Evolutionary conservation across 2,797 vertebrate species (phyloP), one percentile per base, ranked within the genome.

Genomic region (Trichosurus vulpecula): DNA sequence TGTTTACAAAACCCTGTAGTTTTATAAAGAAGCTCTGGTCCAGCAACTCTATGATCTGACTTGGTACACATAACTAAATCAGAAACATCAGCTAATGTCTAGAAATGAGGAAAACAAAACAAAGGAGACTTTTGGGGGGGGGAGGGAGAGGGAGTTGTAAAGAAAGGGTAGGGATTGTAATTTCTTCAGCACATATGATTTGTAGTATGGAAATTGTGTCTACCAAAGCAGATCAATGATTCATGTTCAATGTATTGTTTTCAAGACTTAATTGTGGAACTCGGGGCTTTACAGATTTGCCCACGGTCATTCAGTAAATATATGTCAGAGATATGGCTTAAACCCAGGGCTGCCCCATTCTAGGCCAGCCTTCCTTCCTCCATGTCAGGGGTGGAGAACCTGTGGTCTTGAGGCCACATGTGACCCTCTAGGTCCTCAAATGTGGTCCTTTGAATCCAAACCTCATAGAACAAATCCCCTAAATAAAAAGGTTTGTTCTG

Each of bases 61-160:
- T 87, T 90, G 91, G 54, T 31, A n/a, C 31, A 90, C 92, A 96
- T 52, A 57, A 92, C 56, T 90, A 4, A 93, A 91, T 22, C 91
- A 89, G 54, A 93, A 92, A 89, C 10, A 8, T 16, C 22, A 81
- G 6, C 4, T 89, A 55, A 66, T 74, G 56, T 57, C 41, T 27
- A 47, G 6, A 55, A 61, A 57, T 92, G 89, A 90, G 25, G 81
- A 92, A 9, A 53, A 6, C 0, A 93, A 92, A 90, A 74, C 0
- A 57, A 89, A 89, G 52, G 4, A 54, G 8, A 41, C 56, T 35
- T 66, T 57, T 29, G 56, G 16, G 16, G n/a, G 5, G 5, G 1
- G 35, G 35, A 31, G 0, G 16, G n/a, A n/a, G 35, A 31, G 0
- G 16, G n/a, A n/a, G 6, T 6, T 74, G 35, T 74, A 74, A 35